Conservation (phyloP, 2,797 vertebrate species). For the Malacoctenus gilli region DNA sequence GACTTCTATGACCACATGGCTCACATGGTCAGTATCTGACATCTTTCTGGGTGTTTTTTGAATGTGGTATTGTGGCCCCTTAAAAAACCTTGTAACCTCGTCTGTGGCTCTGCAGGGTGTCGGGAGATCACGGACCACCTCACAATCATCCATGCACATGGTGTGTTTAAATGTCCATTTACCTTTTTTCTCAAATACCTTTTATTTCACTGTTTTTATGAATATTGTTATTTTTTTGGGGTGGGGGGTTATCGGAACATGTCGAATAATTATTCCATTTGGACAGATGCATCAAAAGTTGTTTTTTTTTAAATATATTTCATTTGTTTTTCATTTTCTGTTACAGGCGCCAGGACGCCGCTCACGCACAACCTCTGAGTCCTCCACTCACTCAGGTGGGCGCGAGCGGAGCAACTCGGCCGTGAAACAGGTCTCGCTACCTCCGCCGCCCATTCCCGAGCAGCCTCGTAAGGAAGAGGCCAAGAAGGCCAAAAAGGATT, state of each 20-base stretch:
- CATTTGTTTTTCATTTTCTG: conserved; percentile 7
- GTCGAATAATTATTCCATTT: no score
- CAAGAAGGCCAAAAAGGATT: conserved; percentile 78
- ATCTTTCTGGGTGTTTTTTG: not conserved
- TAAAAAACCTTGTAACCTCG: conserved; percentile 18
- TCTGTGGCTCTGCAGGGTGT: conserved; percentile 67
- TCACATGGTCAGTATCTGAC: conserved; percentile 77
- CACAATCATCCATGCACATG: conserved; percentile 86
- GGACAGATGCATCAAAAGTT: no score
- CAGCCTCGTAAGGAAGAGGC: conserved; percentile 73
- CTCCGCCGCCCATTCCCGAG: conserved; percentile 82
- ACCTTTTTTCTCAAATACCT: no score
- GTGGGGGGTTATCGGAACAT: no score
- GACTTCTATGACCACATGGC: conserved; percentile 90
- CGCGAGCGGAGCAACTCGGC: conserved; percentile 84
- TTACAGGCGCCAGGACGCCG: conserved; percentile 78
- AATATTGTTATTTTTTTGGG: no score
- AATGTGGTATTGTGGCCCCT: not conserved
- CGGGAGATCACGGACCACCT: conserved; percentile 84
- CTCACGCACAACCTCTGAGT: conserved; percentile 87
- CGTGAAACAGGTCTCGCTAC: conserved; percentile 78
- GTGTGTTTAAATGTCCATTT: no score
- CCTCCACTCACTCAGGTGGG: conserved; percentile 83
- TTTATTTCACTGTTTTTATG: no score
- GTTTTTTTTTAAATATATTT: no score